These are phyloP conservation scores for Brachystomella parvula DNA, from an alignment of 1,140 invertebrate genomes.

Conservation along the genomic window DNA sequence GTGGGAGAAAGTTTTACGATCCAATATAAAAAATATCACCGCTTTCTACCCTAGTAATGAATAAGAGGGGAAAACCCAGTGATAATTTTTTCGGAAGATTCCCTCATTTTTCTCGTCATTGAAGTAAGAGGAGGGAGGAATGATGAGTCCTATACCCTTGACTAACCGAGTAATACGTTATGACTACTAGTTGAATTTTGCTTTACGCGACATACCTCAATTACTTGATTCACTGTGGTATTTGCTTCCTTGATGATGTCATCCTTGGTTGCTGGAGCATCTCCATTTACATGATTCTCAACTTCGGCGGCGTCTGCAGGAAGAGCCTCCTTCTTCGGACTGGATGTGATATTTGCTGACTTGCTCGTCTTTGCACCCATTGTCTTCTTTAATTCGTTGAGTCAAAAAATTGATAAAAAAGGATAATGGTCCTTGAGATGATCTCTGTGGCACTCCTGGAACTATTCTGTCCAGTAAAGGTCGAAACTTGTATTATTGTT, in stretches of 20 bases:
- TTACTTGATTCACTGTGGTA: constrained; percentile 27
- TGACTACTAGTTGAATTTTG: neutral
- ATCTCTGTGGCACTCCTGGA: neutral
- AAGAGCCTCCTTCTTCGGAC: constrained; percentile 33
- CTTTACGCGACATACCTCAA: constrained; percentile 26
- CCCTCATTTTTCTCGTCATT: no score
- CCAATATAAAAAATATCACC: constrained; percentile 18
- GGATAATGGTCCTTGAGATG: neutral
- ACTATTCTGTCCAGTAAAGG: neutral
- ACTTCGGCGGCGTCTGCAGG: constrained; percentile 19
- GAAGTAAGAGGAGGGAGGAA: no score
- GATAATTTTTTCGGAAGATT: neutral
- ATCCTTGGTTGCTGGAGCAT: constrained; percentile 19
- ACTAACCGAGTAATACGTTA: neutral
- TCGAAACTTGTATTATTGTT: neutral
- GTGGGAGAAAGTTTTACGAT: constrained; percentile 19
- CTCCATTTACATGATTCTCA: constrained; percentile 33
- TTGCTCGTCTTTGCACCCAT: constrained; percentile 37
- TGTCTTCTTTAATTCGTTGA: neutral
- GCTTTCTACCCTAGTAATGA: neutral
- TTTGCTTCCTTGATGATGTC: constrained; percentile 16
- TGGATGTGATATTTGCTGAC: constrained; percentile 32
- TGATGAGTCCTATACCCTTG: no score
- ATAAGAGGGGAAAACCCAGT: neutral
- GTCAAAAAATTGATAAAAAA: neutral